phyloP scores from a whole-genome alignment of 2,888 invertebrate genomes.

The Athalia circularis region DNA sequence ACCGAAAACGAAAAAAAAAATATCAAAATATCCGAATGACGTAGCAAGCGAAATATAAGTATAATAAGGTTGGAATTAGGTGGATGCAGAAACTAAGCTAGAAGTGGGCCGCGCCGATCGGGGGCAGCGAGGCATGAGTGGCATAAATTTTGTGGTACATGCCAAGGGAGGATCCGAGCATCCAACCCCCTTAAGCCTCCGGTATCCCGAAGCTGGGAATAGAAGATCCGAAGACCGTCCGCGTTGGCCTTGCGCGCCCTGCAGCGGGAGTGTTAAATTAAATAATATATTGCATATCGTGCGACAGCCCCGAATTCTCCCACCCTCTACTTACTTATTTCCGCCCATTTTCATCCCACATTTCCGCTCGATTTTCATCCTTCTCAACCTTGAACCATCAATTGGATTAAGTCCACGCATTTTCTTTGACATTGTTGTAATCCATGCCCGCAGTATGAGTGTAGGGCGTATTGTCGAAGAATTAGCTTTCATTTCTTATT shows the following conservation, averaged over 20 bases:
- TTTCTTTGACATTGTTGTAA: constrained; percentile 19
- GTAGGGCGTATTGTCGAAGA: too few relatives aligned
- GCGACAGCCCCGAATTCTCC: constrained; percentile 29
- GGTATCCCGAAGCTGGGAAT: constrained; percentile 4
- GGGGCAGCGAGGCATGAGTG: constrained; percentile 53
- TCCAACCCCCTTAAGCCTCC: constrained; percentile 63
- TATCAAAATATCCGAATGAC: constrained; percentile 18
- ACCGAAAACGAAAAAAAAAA: not conserved
- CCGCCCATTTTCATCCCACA: constrained; percentile 14
- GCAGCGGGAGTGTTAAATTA: constrained; percentile 36
- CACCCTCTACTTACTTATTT: not conserved
- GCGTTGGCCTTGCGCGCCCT: not conserved
- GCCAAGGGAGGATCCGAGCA: constrained; percentile 67
- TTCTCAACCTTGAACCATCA: not conserved
- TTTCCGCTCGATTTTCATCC: not conserved
- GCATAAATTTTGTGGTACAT: constrained; percentile 68
- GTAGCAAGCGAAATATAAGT: not conserved
- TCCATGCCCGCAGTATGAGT: not conserved
- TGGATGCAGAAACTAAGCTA: not conserved
- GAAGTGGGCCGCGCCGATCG: constrained; percentile 20
- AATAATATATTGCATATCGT: constrained; percentile 44
- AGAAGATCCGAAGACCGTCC: not conserved
- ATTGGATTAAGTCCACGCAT: constrained; percentile 16
- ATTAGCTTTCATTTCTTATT: too few relatives aligned
- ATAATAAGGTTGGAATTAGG: not conserved